Percentiles rank a stretch among this genome's conserved stretches.
Conservation (phyloP, 2,888 invertebrate species). For the Priocnemis perturbator region DNA sequence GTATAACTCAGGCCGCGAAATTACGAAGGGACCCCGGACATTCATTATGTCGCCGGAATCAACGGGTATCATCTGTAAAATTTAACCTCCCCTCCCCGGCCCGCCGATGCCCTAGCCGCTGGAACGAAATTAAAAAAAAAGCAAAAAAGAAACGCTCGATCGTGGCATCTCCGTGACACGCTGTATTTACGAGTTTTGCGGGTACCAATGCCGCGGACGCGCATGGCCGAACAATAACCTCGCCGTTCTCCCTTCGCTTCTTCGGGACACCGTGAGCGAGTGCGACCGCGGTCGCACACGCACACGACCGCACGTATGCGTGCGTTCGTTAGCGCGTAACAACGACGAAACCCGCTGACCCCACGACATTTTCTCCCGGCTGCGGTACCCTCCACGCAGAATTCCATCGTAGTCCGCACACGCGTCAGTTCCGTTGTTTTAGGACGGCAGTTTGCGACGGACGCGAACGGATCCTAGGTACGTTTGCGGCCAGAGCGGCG, state of each 20-base stretch:
- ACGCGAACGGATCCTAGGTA: conserved; percentile 37
- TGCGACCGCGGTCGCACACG: background rate
- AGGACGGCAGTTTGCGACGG: conserved; percentile 52
- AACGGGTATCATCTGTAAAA: no score
- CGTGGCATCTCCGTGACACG: background rate
- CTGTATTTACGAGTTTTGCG: background rate
- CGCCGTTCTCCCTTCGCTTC: background rate
- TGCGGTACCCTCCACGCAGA: background rate
- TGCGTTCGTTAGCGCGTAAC: conserved; percentile 28
- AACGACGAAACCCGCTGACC: conserved; percentile 46
- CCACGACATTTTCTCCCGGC: conserved; percentile 43
- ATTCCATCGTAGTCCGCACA: conserved; percentile 47
- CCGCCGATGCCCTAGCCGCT: no score
- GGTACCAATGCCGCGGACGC: no score
- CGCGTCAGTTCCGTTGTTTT: conserved; percentile 63
- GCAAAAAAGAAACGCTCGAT: no score
- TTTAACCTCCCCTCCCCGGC: no score
- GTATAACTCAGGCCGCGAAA: no score
- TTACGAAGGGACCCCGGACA: no score
- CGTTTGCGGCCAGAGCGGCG: conserved; percentile 33
- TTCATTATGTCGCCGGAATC: no score
- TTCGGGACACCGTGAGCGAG: no score
- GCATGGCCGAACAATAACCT: no score
- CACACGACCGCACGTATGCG: conserved; percentile 14
- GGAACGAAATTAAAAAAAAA: background rate